A percentile compares a stretch with the other conserved stretches of the same genome.
phyloP scores from a whole-genome alignment of 2,888 invertebrate genomes.

The Harpalus rufipes region DNA sequence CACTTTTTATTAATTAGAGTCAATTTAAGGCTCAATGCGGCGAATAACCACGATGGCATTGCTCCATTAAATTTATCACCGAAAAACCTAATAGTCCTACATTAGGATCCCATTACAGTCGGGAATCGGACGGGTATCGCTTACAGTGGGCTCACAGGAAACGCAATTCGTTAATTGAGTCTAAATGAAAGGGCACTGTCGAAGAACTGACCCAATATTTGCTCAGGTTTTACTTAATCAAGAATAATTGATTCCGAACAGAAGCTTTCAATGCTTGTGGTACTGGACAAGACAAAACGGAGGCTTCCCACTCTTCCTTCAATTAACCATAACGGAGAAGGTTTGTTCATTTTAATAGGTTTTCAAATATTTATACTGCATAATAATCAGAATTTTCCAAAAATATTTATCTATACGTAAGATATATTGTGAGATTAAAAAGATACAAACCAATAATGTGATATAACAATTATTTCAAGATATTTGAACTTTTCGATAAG shows the following conservation, averaged over 20 bases:
- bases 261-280: neutral
- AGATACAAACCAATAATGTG: no score
- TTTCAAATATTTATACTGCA: no score
- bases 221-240: conserved; percentile 64
- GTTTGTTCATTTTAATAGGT: no score
- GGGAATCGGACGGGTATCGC: conserved; percentile 32
- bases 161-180: conserved; percentile 66
- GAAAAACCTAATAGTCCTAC: conserved; percentile 61
- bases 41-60: conserved; percentile 23
- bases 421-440: no score
- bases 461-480: no score
- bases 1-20: conserved; percentile 41
- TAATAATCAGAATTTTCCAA: no score
- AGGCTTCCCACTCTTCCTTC: no score
- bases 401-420: no score
- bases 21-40: conserved; percentile 25
- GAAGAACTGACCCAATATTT: conserved; percentile 66
- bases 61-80: conserved; percentile 60
- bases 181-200: conserved; percentile 62
- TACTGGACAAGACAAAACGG: no score
- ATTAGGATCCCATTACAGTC: conserved; percentile 64
- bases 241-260: conserved; percentile 61
- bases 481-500: no score
- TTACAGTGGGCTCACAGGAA: conserved; percentile 59
- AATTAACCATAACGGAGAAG: no score